Conservation (phyloP, 92 coral and sea anemone species). For the Palythoa grandiflora region DNA sequence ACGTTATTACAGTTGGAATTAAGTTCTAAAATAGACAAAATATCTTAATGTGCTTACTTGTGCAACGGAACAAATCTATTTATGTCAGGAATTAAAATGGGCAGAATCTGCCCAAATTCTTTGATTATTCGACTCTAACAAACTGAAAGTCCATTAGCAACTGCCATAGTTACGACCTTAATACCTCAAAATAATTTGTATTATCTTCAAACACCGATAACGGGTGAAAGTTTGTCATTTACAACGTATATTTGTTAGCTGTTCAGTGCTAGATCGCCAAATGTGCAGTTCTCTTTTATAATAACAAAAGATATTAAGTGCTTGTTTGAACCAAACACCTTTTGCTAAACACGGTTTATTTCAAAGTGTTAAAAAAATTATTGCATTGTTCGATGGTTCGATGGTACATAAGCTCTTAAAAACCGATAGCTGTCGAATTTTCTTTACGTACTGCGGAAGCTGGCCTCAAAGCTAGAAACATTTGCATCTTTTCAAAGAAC, state of each 20-base stretch:
- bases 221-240: slow-evolving; percentile 18
- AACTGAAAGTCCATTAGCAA: slow-evolving; percentile 50
- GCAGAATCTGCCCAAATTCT: slow-evolving; percentile 39
- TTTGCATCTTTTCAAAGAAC: not conserved
- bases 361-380: not conserved
- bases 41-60: not conserved
- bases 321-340: not conserved
- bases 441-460: too few species aligned
- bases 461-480: too few species aligned
- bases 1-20: not conserved
- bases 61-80: not conserved
- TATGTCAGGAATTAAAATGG: slow-evolving; percentile 8
- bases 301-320: slow-evolving; percentile 19
- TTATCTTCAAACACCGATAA: slow-evolving; percentile 29
- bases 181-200: slow-evolving; percentile 73
- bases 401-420: not conserved
- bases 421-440: too few species aligned
- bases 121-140: slow-evolving; percentile 38
- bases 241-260: slow-evolving; percentile 26
- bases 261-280: slow-evolving; percentile 2
- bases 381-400: not conserved
- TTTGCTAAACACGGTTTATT: not conserved
- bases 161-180: slow-evolving; percentile 73
- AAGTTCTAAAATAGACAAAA: not conserved
- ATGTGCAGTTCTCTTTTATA: not conserved